Conservation (phyloP, 2,797 vertebrate genomes). For the Gallirallus australis region DNA sequence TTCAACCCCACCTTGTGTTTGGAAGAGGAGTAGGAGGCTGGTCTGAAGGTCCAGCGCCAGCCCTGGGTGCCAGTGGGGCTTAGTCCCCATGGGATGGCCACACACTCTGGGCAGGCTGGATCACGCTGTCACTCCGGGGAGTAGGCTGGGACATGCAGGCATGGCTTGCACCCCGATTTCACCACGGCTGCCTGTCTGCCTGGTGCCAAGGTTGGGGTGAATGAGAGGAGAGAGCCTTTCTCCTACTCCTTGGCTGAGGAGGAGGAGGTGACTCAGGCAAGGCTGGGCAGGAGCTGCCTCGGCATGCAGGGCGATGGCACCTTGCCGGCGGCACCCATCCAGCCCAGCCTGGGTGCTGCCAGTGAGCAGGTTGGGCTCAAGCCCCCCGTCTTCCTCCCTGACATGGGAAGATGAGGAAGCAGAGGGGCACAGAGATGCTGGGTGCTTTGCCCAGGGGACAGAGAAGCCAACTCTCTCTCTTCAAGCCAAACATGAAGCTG, state of each 20-base stretch:
- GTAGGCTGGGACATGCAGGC: fast-evolving
- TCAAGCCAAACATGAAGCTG: neutral
- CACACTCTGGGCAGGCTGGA: fast-evolving
- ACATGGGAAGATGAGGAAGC: neutral
- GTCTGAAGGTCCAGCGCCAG: neutral
- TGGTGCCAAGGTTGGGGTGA: neutral
- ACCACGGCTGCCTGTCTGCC: fast-evolving
- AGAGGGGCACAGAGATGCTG: neutral
- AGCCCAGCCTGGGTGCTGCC: neutral
- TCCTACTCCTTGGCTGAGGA: neutral
- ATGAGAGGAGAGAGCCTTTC: neutral
- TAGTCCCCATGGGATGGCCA: fast-evolving
- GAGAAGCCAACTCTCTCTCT: neutral
- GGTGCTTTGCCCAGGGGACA: neutral
- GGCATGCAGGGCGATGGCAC: neutral
- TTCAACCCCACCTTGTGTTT: neutral
- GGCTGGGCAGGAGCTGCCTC: neutral
- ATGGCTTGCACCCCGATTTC: neutral
- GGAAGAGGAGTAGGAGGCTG: neutral
- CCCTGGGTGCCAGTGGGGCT: neutral
- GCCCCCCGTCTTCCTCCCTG: fast-evolving
- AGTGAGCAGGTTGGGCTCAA: neutral
- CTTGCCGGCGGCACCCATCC: neutral
- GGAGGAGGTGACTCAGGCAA: neutral
- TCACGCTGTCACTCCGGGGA: fast-evolving